Evolutionary conservation across 2,797 vertebrate species (phyloP).

Genomic region (Leuciscus waleckii): DNA sequence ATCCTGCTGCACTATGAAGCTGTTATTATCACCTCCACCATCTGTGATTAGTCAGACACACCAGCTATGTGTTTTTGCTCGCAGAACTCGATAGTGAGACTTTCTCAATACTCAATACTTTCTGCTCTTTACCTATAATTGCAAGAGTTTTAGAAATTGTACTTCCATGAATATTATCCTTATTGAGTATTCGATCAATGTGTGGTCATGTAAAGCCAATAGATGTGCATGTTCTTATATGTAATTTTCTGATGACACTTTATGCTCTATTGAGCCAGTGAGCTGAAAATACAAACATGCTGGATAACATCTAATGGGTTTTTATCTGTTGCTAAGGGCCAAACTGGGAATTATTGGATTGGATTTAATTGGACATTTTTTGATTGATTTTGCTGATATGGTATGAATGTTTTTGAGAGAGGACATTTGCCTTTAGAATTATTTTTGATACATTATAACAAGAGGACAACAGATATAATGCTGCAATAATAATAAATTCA

Average conservation of each 20-base stretch:
- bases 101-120: too few species aligned
- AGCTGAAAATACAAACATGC: neutral
- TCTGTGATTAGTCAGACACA: constrained; percentile 9
- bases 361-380: neutral
- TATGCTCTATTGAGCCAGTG: neutral
- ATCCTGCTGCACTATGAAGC: neutral
- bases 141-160: neutral
- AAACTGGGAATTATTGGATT: constrained; percentile 1
- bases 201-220: constrained; percentile 11
- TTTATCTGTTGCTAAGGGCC: neutral
- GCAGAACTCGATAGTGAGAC: neutral
- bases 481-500: neutral
- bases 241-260: neutral
- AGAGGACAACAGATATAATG: neutral
- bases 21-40: constrained; percentile 27
- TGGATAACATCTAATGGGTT: neutral
- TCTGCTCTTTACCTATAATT: too few species aligned
- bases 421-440: neutral
- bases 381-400: neutral
- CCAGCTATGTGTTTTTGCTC: neutral
- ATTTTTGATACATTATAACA: neutral
- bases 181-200: constrained; percentile 37
- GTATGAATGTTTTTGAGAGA: neutral
- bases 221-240: constrained; percentile 6
- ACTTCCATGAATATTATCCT: neutral